Conservation (phyloP, 1,140 invertebrate genomes). For the Brachionus paranguensis region DNA sequence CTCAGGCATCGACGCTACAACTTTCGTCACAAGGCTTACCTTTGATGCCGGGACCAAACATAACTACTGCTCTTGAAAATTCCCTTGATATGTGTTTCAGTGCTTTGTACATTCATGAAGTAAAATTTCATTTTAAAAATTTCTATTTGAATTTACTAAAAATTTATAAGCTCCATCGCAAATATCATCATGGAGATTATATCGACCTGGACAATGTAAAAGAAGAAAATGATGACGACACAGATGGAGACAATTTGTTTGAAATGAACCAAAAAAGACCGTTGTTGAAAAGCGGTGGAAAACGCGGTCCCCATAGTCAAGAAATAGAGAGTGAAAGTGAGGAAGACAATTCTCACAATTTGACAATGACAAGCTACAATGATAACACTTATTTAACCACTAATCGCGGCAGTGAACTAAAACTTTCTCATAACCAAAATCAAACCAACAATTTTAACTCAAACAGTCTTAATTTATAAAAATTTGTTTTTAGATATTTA, state of each 20-base stretch:
- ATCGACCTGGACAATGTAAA: conserved; percentile 26
- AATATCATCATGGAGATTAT: conserved; percentile 39
- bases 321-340: not conserved
- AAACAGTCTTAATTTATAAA: not conserved
- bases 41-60: not conserved
- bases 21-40: conserved; percentile 8
- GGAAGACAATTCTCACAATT: not conserved
- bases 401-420: not conserved
- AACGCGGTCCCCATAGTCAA: not conserved
- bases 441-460: not conserved
- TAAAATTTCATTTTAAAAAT: not conserved
- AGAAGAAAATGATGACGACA: conserved; percentile 33
- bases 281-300: not conserved
- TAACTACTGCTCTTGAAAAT: not conserved
- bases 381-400: not conserved
- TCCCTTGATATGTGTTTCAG: conserved; percentile 28
- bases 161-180: not conserved
- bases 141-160: not conserved
- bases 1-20: conserved; percentile 17
- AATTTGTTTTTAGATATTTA: not conserved
- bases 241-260: not conserved
- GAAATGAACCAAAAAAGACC: conserved; percentile 23
- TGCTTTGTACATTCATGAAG: conserved; percentile 36
- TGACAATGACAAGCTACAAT: not conserved
- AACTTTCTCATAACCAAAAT: not conserved